Evolutionary conservation across 2,888 invertebrate genomes (phyloP).

Genomic region (Ennomos quercinarius): DNA sequence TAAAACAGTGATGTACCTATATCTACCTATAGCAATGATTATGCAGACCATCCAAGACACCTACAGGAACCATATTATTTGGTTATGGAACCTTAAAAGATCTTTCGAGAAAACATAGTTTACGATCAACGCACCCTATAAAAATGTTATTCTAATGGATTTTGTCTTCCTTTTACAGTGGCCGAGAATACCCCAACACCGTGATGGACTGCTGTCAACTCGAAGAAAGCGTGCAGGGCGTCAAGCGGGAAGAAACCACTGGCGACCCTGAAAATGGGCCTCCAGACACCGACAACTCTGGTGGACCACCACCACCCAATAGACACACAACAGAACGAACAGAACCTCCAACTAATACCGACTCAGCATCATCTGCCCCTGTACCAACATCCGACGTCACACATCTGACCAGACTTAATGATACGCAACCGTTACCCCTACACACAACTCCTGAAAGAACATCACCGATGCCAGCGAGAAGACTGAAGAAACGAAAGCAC

Average conservation of each 20-base stretch:
- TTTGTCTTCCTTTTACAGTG: constrained; percentile 83
- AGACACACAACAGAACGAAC: constrained; percentile 72
- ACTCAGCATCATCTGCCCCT: constrained; percentile 76
- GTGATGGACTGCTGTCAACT: constrained; percentile 98
- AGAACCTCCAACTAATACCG: constrained; percentile 71
- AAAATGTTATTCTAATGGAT: constrained; percentile 1
- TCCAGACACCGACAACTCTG: constrained; percentile 91
- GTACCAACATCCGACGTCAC: constrained; percentile 74
- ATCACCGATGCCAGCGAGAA: constrained; percentile 88
- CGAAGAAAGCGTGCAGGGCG: constrained; percentile 92
- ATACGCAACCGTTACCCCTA: constrained; percentile 73
- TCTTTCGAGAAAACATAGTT: too few relatives aligned
- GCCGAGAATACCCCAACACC: constrained; percentile 94
- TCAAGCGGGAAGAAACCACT: constrained; percentile 92
- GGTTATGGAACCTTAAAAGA: too few relatives aligned
- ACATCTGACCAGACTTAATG: constrained; percentile 76
- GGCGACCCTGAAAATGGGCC: constrained; percentile 96
- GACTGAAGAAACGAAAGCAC: constrained; percentile 80
- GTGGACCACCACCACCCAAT: constrained; percentile 69
- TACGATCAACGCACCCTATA: too few relatives aligned
- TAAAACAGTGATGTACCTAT: too few relatives aligned
- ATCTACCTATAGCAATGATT: too few relatives aligned
- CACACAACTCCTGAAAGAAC: constrained; percentile 77
- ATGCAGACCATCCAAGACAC: too few relatives aligned
- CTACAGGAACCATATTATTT: too few relatives aligned